phyloP scores from a whole-genome alignment of 1,140 invertebrate genomes.

The Bombus fervidus region DNA sequence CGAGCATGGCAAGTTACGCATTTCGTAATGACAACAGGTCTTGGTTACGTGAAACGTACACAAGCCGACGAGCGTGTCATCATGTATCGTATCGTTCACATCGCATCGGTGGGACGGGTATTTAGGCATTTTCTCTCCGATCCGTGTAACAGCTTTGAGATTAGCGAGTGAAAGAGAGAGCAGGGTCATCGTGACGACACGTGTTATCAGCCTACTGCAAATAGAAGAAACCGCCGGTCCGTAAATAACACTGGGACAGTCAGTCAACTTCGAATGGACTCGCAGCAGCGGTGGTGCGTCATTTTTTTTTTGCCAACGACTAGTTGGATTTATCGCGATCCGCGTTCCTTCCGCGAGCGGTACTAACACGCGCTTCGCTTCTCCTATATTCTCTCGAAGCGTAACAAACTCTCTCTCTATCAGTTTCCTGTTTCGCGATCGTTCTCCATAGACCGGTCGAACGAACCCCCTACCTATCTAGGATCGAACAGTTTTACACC shows the following conservation, averaged over 20 bases:
- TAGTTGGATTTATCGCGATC: slow-evolving; percentile 13
- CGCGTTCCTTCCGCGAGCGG: not conserved
- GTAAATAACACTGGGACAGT: slow-evolving; percentile 67
- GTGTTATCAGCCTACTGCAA: slow-evolving; percentile 61
- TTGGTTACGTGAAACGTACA: not conserved
- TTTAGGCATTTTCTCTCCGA: slow-evolving; percentile 29
- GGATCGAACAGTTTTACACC: slow-evolving; percentile 19
- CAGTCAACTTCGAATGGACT: slow-evolving; percentile 45
- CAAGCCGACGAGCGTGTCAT: not conserved
- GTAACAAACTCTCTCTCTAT: slow-evolving; percentile 21
- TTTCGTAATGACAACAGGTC: not conserved
- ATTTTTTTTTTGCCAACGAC: slow-evolving; percentile 30
- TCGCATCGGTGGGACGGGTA: not conserved
- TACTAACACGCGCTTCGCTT: not conserved
- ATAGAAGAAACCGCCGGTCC: slow-evolving; percentile 56
- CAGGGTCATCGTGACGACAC: slow-evolving; percentile 58
- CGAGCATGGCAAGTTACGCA: not conserved
- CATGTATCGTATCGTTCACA: not conserved
- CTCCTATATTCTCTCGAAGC: slow-evolving; percentile 11
- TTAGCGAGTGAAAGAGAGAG: slow-evolving; percentile 40
- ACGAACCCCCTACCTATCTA: slow-evolving; percentile 17
- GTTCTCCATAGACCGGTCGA: not conserved
- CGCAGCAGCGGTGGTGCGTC: slow-evolving; percentile 12
- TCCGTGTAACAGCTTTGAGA: slow-evolving; percentile 38
- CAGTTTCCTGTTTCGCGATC: slow-evolving; percentile 36